Base-by-base conservation (phyloP, 2,113 vertebrate species). In the Shinisaurus crocodilurus region DNA sequence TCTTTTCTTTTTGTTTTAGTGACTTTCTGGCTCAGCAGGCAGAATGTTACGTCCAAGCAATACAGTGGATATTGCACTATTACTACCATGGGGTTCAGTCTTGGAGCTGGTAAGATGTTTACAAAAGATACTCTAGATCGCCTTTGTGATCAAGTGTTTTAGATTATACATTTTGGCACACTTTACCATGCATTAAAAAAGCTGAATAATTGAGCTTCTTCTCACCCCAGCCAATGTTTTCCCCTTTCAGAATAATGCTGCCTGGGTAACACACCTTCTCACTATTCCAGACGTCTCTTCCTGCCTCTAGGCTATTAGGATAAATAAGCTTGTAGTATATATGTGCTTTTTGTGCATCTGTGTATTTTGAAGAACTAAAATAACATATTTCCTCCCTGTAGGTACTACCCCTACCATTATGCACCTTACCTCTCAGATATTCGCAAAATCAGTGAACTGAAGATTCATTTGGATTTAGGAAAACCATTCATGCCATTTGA, bases 31-130 rank as follows among this genome's bases (percentile, higher is more conserved):
- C 99, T 91, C 95, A 96, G 87, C 99, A 99, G 95, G 98, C 99
- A 90, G 96, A 96, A 90, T 99, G 99, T 95, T 99, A 99, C 25
- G 98, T 99, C 89, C 98, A 98, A 95, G 99, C 99, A 77, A 99
- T 99, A 96, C 99, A 99, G 89, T 99, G 99, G 99, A 99, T 99
- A 96, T 98, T 99, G 60, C 99, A 99, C 95, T 99, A 99, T 95
- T 99, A 99, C 92, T 99, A 99, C 94, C 99, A 99, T 48, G 99
- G 99, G 91, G 99, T 99, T 92, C 99, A 99, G 40, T 99, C 99
- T 40, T 99, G 99, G 99, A 99, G 99, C 97, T 99, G 99, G 99
- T 99, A 96, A 98, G 98, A 80, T 90, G 89, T 1, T 6, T 1
- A 74, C 8, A 81, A 54, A 32, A 86, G 37, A 60, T 67, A 79